Evolutionary conservation across 2,113 vertebrate genomes (phyloP), one percentile per base, ranked within the genome.

Genomic region (Hippocampus zosterae): DNA sequence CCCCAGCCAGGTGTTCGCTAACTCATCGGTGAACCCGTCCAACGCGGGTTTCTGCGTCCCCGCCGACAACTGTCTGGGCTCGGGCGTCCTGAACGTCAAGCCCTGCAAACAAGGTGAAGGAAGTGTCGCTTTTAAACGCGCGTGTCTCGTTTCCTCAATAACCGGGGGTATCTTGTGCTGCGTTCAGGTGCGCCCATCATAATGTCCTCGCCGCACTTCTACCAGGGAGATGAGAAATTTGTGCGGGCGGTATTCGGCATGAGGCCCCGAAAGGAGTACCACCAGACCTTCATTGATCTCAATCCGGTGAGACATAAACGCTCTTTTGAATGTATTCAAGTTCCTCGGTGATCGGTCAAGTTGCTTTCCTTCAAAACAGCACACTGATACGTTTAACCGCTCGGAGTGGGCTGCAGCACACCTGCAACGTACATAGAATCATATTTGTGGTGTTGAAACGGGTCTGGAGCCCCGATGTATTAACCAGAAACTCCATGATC

Each of bases 191-290:
- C 93, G 5, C 97, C 97, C 0, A 96, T 99, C 81, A 85, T 99
- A 53, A 91, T 98, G 81, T 99, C 97, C 1, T 94, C 95, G 40
- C 97, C 97, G 7, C 97, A 99, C 85, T 99, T 99, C 81, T 98
- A 98, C 86, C 93, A 95, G 83, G 95, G 94, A 2, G 97, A 97
- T 76, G 82, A 92, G 27, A 93, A 87, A 70, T 96, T 87, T 76
- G 12, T 92, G 61, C 71, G 92, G 10, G 93, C 90, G 62, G 84
- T 98, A 48, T 78, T 90, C 0, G 96, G 96, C 76, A 94, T 99
- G 92, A 85, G 71, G 16, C 97, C 97, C 2, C 87, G 80, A 0
- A 95, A 96, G 77, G 92, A 96, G 13, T 73, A 93, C 3, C 95
- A 99, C 2, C 89, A 97, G 87, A 96, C 96, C 0, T 76, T 90